Base-by-base conservation (phyloP, 2,113 vertebrate species). In the Struthio camelus region DNA sequence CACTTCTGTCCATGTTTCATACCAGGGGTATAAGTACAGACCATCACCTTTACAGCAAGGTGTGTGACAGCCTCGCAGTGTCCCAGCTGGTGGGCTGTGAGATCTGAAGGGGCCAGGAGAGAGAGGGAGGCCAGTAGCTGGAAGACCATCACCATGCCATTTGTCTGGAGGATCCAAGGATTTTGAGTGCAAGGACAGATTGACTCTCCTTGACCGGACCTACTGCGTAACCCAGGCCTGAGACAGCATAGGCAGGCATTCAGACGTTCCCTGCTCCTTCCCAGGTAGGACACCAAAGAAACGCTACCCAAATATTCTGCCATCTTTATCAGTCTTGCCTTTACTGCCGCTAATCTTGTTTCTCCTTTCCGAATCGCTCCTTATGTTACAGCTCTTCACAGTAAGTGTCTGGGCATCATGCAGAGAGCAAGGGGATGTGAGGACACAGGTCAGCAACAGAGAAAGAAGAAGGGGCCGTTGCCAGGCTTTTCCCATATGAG, bases 331-430 rank as follows among this genome's bases (percentile, higher is more conserved):
- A 88, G 53, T 53, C 76, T 90, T 8, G 22, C 88, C 67, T 96
- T 86, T 85, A 53, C 73, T 2, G 14, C 32, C 46, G 54, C 28
- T 75, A 97, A 97, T 96, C 95, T 95, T 69, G 71, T n/a, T 94
- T 90, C 50, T 58, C 58, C 95, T 97, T 97, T 96, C 97, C 90
- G 94, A 97, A 61, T 34, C 9, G 20, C 79, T 93, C 70, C 88
- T 97, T 59, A 4, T 62, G 48, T 97, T 97, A 78, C 97, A 82
- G 76, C 46, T 58, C 9, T 79, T 67, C 85, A 82, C 59, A 28
- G 30, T 51, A 91, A 85, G 77, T n/a, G 3, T 11, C 18, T 48
- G 59, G 71, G 17, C 5, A 1, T n/a, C 10, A 1, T 4, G 15
- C 56, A 83, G 42, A 61, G 12, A 7, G 44, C 59, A 61, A 51